Percentiles rank a stretch among this genome's conserved stretches.
Evolutionary conservation across 2,797 vertebrate species (phyloP).

Genomic region (Aselliscus stoliczkanus): DNA sequence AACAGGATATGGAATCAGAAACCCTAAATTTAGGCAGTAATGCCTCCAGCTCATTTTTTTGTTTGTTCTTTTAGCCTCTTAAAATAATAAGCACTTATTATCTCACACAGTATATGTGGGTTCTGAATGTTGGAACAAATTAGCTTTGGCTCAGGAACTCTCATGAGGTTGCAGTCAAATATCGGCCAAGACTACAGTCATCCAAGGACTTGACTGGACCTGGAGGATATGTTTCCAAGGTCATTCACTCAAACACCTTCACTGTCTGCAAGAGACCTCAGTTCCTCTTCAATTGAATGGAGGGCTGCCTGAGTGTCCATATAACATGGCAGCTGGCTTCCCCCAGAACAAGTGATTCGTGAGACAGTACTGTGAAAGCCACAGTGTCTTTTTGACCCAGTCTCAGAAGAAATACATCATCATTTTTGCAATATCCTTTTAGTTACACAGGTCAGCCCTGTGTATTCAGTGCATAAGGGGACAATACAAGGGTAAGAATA

Average conservation of each 20-base stretch:
- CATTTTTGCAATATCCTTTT: neutral
- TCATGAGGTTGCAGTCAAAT: neutral
- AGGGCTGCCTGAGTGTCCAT: neutral
- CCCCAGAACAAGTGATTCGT: neutral
- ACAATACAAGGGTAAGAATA: neutral
- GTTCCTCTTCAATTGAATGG: neutral
- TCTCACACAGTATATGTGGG: neutral
- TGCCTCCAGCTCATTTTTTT: neutral
- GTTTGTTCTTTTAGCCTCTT: neutral
- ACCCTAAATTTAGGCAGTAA: neutral
- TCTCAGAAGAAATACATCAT: neutral
- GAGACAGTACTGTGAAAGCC: no score
- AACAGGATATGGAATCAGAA: neutral
- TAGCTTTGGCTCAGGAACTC: neutral
- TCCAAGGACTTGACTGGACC: neutral
- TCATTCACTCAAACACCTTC: neutral
- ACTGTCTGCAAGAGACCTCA: neutral
- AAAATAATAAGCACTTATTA: neutral
- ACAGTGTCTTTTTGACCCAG: no score
- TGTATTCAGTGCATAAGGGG: neutral
- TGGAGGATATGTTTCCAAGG: neutral
- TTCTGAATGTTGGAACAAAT: neutral
- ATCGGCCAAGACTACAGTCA: neutral
- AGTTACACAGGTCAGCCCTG: neutral
- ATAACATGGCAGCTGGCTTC: neutral